Base-by-base conservation (phyloP, 2,888 invertebrate genomes). In the Heteropelma amictum region DNA sequence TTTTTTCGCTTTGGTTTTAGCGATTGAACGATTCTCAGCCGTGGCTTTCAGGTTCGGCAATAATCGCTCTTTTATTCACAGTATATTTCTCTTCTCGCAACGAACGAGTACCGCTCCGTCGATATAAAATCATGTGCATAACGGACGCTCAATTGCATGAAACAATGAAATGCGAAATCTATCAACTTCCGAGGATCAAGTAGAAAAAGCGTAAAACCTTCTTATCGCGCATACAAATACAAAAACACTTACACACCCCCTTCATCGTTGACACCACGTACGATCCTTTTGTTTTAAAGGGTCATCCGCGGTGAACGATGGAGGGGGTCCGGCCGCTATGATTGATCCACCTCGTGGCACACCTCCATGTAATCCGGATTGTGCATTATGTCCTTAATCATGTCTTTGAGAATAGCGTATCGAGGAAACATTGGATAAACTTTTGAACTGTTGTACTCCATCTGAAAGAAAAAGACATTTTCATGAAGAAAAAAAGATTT, bases 341-440 rank as follows among this genome's bases (percentile, higher is more conserved):
- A 83, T 81, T 86, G 88, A 77, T 95, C 96, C 88, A 95, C 93
- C 90, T 97, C 97, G 89, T 97, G 97, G 90, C 97, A 97, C 77
- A 97, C 97, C 90, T 97, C 97, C 95, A 97, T 97, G 91, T 97
- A 98, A 90, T 97, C 96, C n/a, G 97, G 97, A 90, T 97, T 95
- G 85, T 97, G 94, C 94, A 97, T 95, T 84, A 97, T 96, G 86
- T 96, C 96, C 91, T 98, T 98, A 86, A 98, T 97, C 97, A 98
- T 97, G 89, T 97, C 97, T 90, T 98, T 98, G 81, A 98, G 93
- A 93, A 98, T 96, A 75, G 96, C 95, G 92, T 98, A 98, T 58
- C 98, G 94, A 26, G 97, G 96, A 86, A 98, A 94, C 90, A 98
- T 96, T 78, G 98, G 98, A 89, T 97, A 97, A 86, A 96, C 92